These are phyloP conservation scores for Thecophora atra DNA, from an alignment of 2,888 invertebrate genomes.

Conservation along the genomic window DNA sequence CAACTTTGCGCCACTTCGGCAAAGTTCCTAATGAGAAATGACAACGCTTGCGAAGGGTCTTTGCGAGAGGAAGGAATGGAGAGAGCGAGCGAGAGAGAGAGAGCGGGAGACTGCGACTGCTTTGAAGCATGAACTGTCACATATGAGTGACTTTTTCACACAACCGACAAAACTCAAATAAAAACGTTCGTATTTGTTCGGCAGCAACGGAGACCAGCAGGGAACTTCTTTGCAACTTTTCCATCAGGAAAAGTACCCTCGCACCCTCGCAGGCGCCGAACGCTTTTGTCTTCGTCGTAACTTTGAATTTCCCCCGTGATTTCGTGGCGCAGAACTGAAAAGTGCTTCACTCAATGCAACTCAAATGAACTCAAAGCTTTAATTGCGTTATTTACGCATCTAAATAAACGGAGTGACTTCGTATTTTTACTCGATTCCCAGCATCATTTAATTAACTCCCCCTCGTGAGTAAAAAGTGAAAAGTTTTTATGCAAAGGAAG, in stretches of 20 bases:
- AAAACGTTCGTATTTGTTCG: slow-evolving; percentile 19
- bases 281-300: not conserved
- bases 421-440: slow-evolving; percentile 17
- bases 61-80: not conserved
- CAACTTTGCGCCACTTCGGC: slow-evolving; percentile 11
- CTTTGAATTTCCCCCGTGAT: slow-evolving; percentile 10
- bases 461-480: not conserved
- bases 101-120: slow-evolving; percentile 2
- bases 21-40: slow-evolving; percentile 29
- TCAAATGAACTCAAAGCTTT: slow-evolving; percentile 19
- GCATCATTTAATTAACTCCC: slow-evolving; percentile 28
- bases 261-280: not conserved
- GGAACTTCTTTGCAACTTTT: slow-evolving; percentile 21
- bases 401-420: slow-evolving; percentile 27
- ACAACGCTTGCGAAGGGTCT: slow-evolving; percentile 5
- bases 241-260: slow-evolving; percentile 11
- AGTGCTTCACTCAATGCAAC: not conserved
- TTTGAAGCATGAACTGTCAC: slow-evolving; percentile 25
- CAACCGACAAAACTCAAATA: slow-evolving; percentile 28
- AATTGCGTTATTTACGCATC: slow-evolving; percentile 35
- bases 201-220: not conserved
- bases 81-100: not conserved
- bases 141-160: slow-evolving; percentile 31
- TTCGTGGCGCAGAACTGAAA: not conserved
- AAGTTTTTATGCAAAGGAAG: not conserved